Percentiles rank a stretch among this genome's conserved stretches.
Conservation (phyloP, 2,797 vertebrate species). For the Syngnathus rostellatus region DNA sequence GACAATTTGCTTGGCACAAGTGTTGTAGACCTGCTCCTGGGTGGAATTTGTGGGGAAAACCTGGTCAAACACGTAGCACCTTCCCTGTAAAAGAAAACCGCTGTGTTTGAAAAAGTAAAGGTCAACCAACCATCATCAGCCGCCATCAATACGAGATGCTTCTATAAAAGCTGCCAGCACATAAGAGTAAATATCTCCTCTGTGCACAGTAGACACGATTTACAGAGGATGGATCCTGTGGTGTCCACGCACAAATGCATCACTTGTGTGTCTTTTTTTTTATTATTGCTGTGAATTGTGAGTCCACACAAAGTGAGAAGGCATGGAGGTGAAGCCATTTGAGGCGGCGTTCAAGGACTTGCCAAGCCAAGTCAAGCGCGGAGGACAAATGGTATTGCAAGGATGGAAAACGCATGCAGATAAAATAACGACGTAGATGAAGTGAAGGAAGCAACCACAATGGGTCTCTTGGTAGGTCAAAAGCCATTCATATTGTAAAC, state of each 20-base stretch:
- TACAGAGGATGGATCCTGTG: constrained; percentile 18
- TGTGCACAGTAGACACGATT: constrained; percentile 8
- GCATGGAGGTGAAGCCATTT: constrained; percentile 45
- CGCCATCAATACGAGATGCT: constrained; percentile 21
- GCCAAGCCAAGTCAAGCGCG: constrained; percentile 22
- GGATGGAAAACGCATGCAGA: constrained; percentile 8
- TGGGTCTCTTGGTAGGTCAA: background rate
- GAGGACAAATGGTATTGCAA: constrained; percentile 21
- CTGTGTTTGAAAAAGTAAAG: background rate
- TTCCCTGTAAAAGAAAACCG: constrained; percentile 67
- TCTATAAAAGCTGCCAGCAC: constrained; percentile 14
- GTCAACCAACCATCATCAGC: constrained; percentile 13
- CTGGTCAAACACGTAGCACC: constrained; percentile 80
- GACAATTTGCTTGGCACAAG: constrained; percentile 89
- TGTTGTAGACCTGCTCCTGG: constrained; percentile 87
- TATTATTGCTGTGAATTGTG: background rate
- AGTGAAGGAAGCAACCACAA: constrained; percentile 25
- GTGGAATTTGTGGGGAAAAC: constrained; percentile 87
- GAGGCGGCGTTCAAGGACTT: constrained; percentile 28
- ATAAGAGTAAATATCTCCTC: constrained; percentile 27
- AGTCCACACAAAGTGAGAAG: constrained; percentile 19
- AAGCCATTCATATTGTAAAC: background rate
- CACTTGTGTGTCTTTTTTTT: background rate
- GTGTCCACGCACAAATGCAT: background rate
- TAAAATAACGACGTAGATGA: constrained; percentile 9